Evolutionary conservation across 2,888 invertebrate species (phyloP), one percentile per base, ranked within the genome.

Genomic region (Melanophora roralis): DNA sequence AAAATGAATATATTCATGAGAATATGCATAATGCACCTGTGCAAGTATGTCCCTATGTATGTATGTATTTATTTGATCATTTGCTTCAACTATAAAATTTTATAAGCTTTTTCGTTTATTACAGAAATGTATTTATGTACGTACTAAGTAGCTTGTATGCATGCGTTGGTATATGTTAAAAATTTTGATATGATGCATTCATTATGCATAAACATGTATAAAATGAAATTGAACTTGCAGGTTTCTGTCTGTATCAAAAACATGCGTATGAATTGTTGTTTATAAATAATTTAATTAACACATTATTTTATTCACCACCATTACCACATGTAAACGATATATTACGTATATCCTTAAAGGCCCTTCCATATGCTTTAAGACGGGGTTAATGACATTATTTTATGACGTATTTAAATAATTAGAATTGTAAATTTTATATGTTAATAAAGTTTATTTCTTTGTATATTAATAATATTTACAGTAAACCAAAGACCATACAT

Each of bases 251-350:
- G 47, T 53, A 32, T 59, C 43, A 62, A 14, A 72, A 34, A 49
- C 62, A 62, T 62, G 68, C 53, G 32, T 45, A 68, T 45, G 55
- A 49, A 76, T 49, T 69, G 62, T 62, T 76, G 16, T 76, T 68
- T 55, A 69, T 69, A 77, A 77, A 77, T 77, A 77, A 77, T 64
- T 77, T 64, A 77, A 71, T 71, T 57, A 77, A 71, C 64, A 71
- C 69, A 64, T 64, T 57, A 69, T 76, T 64, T 21, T 64, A 76
- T 69, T 57, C 55, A 76, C 55, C 57, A 57, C 21, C 14, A 64
- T 64, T 64, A 51, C 53, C 55, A 36, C 16, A 55, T n/a, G n/a
- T n/a, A n/a, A n/a, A 21, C 19, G 19, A 32, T 23, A n/a, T 14
- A 38, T 3, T 34, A 23, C 36, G 12, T 32, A 49, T 2, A 32